Base-by-base conservation (phyloP, 2,888 invertebrate species). In the Choreutis nemorana region DNA sequence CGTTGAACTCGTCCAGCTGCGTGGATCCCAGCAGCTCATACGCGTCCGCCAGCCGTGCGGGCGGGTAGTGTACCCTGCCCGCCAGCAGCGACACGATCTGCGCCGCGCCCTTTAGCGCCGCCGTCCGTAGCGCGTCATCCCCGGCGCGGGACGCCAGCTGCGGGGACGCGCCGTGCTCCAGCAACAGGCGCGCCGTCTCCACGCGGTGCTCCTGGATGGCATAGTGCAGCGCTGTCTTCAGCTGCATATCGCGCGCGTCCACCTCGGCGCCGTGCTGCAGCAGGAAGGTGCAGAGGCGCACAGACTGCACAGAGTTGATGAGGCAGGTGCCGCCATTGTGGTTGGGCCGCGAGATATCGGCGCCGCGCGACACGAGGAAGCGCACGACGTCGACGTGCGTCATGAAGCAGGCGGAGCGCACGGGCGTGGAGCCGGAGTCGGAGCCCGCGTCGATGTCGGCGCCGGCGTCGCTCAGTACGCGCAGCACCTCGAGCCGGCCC, bases 371-470 rank as follows among this genome's bases (percentile, higher is more conserved):
- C 27, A 89, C 87, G 42, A 93, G 79, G 63, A 83, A 87, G 42
- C 85, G 83, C 31, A 92, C 92, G 57, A 68, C 88, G 50, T 90
- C 90, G 35, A 87, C 70, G 70, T 92, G 90, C 35, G 93, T 90
- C 94, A 94, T 93, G 70, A 92, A 95, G 67, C 95, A 95, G 7
- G 95, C 94, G 33, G 92, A 92, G 45, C 95, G 83, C 32, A 94
- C 91, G 6, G 94, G 91, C 29, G 92, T 91, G 6, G 93, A 94
- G 36, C 94, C 93, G 14, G 90, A 87, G 72, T 94, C 94, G 1
- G 91, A 91, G 23, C 87, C 83, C 22, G 92, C 90, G 78, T 95
- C 89, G n/a, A 95, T 84, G 53, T 89, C 83, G 20, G 94, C 94
- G 33, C 90, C 91, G 45, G 90, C 85, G 34, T 85, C 82, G 11